A percentile compares a stretch with the other conserved stretches of the same genome.
Evolutionary conservation across 2,888 invertebrate genomes (phyloP).

Genomic region (Lydus trimaculatus): DNA sequence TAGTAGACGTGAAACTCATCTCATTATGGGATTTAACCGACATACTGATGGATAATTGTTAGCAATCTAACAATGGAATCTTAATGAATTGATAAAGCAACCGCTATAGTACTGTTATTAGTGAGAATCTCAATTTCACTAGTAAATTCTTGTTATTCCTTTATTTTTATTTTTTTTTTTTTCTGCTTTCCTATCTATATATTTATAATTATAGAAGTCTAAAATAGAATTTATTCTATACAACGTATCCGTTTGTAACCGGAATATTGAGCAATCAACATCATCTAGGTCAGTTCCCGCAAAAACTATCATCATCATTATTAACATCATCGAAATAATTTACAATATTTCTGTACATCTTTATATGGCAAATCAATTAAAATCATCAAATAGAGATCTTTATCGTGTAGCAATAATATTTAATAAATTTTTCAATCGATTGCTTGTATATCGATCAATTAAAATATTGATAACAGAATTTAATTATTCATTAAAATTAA

Average conservation of each 20-base stretch:
- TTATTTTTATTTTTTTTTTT: neutral
- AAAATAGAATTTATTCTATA: neutral
- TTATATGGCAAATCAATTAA: neutral
- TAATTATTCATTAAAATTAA: no score
- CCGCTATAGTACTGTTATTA: neutral
- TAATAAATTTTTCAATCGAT: neutral
- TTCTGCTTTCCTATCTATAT: neutral
- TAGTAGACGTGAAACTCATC: constrained; percentile 23
- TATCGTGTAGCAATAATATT: neutral
- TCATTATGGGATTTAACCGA: constrained; percentile 23
- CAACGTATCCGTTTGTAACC: constrained; percentile 1
- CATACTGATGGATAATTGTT: constrained; percentile 19
- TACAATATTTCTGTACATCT: neutral
- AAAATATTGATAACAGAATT: neutral
- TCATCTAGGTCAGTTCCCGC: constrained; percentile 7
- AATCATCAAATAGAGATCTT: neutral
- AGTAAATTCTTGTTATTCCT: neutral
- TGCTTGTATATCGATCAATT: neutral
- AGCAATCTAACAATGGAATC: constrained; percentile 11
- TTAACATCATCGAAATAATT: neutral
- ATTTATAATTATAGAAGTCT: neutral
- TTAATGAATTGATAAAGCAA: constrained; percentile 17
- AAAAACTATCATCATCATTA: neutral
- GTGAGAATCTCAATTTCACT: constrained; percentile 7
- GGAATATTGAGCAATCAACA: constrained; percentile 9